Conservation (phyloP, 1,140 invertebrate species). For the Drosophila orena region DNA sequence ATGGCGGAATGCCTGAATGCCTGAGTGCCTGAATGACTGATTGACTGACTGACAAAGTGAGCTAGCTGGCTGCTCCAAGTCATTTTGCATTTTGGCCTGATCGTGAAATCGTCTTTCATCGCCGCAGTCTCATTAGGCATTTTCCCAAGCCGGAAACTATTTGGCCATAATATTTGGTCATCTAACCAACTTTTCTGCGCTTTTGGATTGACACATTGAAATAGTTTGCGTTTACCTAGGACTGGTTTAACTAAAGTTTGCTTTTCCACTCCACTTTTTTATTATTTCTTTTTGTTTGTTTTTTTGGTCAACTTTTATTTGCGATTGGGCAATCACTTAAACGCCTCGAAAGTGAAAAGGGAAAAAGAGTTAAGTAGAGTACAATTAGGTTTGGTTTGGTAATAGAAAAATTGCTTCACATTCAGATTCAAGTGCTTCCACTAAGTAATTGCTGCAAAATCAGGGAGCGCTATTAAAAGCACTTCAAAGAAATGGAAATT, state of each 20-base stretch:
- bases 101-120: constrained; percentile 68
- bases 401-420: constrained; percentile 43
- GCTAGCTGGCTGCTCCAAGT: constrained; percentile 5
- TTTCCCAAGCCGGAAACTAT: constrained; percentile 78
- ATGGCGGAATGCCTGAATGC: constrained; percentile 15
- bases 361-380: constrained; percentile 48
- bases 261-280: constrained; percentile 26
- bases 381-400: constrained; percentile 37
- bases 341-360: constrained; percentile 40
- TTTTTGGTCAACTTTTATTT: constrained; percentile 48
- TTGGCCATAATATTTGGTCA: constrained; percentile 81
- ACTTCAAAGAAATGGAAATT: constrained; percentile 21
- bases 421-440: constrained; percentile 17
- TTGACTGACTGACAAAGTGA: constrained; percentile 31
- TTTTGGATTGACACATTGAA: constrained; percentile 76
- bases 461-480: background rate
- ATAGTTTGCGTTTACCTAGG: constrained; percentile 51
- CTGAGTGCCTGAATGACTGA: constrained; percentile 22
- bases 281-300: background rate
- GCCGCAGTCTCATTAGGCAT: constrained; percentile 62
- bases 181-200: constrained; percentile 41
- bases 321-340: constrained; percentile 70
- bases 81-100: constrained; percentile 48
- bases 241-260: constrained; percentile 35
- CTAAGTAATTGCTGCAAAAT: constrained; percentile 13